Percentiles rank a stretch among this genome's conserved stretches.
Evolutionary conservation across 2,797 vertebrate species (phyloP).

Genomic region (Cygnus olor): DNA sequence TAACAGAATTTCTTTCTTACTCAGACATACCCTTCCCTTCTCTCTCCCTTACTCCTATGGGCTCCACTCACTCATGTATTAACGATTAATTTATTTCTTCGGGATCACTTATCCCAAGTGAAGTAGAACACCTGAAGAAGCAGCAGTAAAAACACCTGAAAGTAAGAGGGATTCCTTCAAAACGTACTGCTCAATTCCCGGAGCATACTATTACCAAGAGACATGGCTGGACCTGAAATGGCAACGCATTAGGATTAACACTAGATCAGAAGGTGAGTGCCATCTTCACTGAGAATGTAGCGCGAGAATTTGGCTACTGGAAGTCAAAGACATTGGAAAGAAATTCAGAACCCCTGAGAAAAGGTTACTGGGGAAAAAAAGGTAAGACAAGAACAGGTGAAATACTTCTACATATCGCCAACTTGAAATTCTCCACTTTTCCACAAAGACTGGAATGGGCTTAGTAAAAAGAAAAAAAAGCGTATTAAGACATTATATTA

Average conservation of each 20-base stretch:
- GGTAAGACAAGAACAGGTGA: background rate
- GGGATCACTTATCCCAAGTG: background rate
- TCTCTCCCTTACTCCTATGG: background rate
- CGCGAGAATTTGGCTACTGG: background rate
- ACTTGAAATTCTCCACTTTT: background rate
- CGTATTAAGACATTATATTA: background rate
- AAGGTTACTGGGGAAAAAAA: background rate
- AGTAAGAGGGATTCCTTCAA: background rate
- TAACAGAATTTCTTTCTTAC: background rate
- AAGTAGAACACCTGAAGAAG: background rate
- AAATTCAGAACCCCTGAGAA: background rate
- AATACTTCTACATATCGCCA: too few species aligned
- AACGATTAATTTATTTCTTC: background rate
- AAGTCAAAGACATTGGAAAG: background rate
- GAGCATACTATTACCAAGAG: background rate
- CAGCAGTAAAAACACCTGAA: background rate
- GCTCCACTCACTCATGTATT: background rate
- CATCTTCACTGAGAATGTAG: background rate
- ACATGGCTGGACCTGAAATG: background rate
- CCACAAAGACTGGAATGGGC: constrained; percentile 17
- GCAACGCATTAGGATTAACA: background rate
- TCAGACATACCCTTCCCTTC: background rate
- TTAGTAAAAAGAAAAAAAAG: constrained; percentile 28
- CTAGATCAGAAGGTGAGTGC: background rate
- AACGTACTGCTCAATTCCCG: background rate